These are phyloP conservation scores for Scrobipalpa costella DNA, from an alignment of 2,888 invertebrate genomes.

Conservation along the genomic window DNA sequence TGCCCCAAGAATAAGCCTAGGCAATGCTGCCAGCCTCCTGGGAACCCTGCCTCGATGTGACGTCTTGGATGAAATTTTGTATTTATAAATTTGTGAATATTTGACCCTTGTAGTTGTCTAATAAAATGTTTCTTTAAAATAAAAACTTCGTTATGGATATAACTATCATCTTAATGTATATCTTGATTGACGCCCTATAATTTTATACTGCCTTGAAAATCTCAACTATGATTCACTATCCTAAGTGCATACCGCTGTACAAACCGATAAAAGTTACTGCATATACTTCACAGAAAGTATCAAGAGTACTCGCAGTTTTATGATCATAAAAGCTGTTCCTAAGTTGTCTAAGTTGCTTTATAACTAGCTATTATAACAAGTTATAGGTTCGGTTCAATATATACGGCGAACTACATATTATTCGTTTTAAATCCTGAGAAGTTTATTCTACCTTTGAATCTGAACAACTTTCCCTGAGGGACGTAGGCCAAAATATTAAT, in stretches of 20 bases:
- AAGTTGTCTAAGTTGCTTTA: not conserved
- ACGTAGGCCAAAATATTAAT: not conserved
- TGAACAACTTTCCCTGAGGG: not conserved
- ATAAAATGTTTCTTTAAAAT: too few species aligned
- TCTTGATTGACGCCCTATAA: not conserved
- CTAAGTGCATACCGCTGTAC: conserved; percentile 13
- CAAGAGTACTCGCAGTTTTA: not conserved
- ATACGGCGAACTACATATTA: not conserved
- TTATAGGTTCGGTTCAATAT: not conserved
- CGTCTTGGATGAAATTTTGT: too few species aligned
- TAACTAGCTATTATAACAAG: not conserved
- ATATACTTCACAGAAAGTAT: conserved; percentile 10
- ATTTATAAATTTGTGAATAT: too few species aligned
- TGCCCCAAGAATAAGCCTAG: too few species aligned
- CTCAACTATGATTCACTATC: not conserved
- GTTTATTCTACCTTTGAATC: not conserved
- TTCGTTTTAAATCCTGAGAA: not conserved
- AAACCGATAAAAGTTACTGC: conserved; percentile 17
- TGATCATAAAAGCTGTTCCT: not conserved
- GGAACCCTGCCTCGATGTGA: too few species aligned
- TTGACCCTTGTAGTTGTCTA: too few species aligned
- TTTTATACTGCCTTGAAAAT: not conserved
- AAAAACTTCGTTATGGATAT: too few species aligned
- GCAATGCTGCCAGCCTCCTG: too few species aligned
- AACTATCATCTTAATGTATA: not conserved